phyloP scores from a whole-genome alignment of 1,140 invertebrate genomes.

The Phymastichus coffea region DNA sequence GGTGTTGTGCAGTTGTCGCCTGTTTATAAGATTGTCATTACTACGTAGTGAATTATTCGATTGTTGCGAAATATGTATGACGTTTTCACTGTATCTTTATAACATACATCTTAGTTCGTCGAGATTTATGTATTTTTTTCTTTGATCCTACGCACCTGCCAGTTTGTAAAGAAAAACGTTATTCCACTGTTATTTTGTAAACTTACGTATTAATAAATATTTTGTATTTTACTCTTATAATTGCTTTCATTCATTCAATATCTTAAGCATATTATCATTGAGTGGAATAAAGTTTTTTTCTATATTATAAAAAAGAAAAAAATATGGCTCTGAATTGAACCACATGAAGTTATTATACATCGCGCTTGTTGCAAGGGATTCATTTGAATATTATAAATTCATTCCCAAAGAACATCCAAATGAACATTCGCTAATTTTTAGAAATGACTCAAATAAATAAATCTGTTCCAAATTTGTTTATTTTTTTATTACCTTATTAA shows the following conservation, averaged over 20 bases:
- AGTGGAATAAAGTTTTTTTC: slow-evolving; percentile 17
- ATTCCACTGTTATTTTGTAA: slow-evolving; percentile 11
- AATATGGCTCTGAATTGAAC: slow-evolving; percentile 11
- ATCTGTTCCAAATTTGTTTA: too few species aligned
- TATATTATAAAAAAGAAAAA: slow-evolving; percentile 12
- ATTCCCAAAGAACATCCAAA: slow-evolving; percentile 27
- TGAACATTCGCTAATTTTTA: slow-evolving; percentile 25
- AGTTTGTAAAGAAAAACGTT: slow-evolving; percentile 12
- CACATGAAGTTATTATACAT: slow-evolving; percentile 6
- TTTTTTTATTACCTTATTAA: too few species aligned
- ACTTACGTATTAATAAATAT: background rate
- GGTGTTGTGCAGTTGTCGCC: slow-evolving; percentile 19
- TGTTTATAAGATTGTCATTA: slow-evolving; percentile 30
- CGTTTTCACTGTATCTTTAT: slow-evolving; percentile 30
- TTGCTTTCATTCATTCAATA: background rate
- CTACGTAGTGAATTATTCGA: slow-evolving; percentile 24
- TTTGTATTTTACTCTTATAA: slow-evolving; percentile 4
- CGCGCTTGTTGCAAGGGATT: slow-evolving; percentile 12
- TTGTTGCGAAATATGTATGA: slow-evolving; percentile 30
- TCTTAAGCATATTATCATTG: too few species aligned
- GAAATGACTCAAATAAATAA: slow-evolving; percentile 28
- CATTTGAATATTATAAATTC: slow-evolving; percentile 23
- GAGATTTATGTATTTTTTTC: slow-evolving; percentile 17
- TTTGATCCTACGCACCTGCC: slow-evolving; percentile 1
- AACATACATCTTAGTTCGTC: slow-evolving; percentile 10